A percentile compares a stretch with the other conserved stretches of the same genome.
Evolutionary conservation across 2,113 vertebrate species (phyloP).

Genomic region (Mobula hypostoma): DNA sequence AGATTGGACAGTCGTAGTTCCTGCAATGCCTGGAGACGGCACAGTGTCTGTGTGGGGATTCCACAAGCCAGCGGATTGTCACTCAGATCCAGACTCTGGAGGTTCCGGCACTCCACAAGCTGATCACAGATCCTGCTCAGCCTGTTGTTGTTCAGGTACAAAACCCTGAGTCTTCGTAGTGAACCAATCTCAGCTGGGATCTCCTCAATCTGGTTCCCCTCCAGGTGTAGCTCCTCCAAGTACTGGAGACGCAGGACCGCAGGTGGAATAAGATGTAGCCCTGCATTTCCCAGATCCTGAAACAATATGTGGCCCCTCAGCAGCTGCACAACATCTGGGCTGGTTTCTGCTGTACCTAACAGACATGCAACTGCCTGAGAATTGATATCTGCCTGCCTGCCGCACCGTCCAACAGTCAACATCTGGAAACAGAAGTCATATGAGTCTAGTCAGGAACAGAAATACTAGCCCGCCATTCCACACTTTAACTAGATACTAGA

Average conservation of each 20-base stretch:
- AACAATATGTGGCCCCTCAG: slow-evolving; percentile 47
- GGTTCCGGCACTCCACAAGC: slow-evolving; percentile 44
- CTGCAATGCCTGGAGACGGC: slow-evolving; percentile 42
- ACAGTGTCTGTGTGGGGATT: slow-evolving; percentile 40
- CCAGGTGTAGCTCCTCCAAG: slow-evolving; percentile 58
- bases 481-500: no score
- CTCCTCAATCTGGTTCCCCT: slow-evolving; percentile 49
- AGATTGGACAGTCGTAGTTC: slow-evolving; percentile 51
- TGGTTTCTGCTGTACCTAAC: neutral
- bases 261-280: slow-evolving; percentile 42
- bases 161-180: slow-evolving; percentile 46
- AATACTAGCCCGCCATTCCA: no score
- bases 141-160: slow-evolving; percentile 55
- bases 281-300: slow-evolving; percentile 46
- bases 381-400: no score
- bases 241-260: slow-evolving; percentile 47
- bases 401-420: neutral
- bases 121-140: slow-evolving; percentile 43
- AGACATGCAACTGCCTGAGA: no score
- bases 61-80: slow-evolving; percentile 42
- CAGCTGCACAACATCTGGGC: neutral
- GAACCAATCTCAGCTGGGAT: slow-evolving; percentile 46
- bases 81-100: slow-evolving; percentile 56
- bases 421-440: no score
- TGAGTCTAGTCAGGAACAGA: no score